Base-by-base conservation (phyloP, 2,888 invertebrate genomes). In the Tachina lurida region DNA sequence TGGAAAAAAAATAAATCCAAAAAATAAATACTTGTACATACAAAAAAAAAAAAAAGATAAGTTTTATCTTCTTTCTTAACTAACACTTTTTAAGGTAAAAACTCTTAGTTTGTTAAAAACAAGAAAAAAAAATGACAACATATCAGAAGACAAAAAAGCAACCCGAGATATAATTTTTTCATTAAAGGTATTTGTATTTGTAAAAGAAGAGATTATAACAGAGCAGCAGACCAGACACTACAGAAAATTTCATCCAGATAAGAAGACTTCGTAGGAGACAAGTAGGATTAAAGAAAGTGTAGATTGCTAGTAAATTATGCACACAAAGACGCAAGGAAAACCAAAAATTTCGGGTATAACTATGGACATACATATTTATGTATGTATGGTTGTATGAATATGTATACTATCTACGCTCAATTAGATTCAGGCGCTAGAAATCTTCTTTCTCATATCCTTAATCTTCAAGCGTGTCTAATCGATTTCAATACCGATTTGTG, bases 1-100 rank as follows among this genome's bases (percentile, higher is more conserved):
- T 15, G n/a, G 41, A n/a, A 47, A 56, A 80, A 58, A 63, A 47
- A 47, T 10, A 67, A 75, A 75, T 52, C 67, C 52, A 10, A 58
- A 80, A 31, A 82, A 63, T 43, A 82, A 82, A 71, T 68, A 76
- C 60, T n/a, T n/a, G n/a, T n/a, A n/a, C n/a, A n/a, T n/a, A n/a
- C n/a, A n/a, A n/a, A n/a, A n/a, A n/a, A n/a, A n/a, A 41, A 65
- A 43, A 47, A 56, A 45, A 73, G 77, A 81, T 84, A 84, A 84
- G 19, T 79, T 84, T 79, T 71, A 76, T 79, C 75, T 65, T 49
- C 62, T 71, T 65, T 31, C 17, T 31, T 39, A 58, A 54, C 52
- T 22, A 63, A 68, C 67, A 60, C 13, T 49, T 77, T 19, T 41
- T 17, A 52, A 70, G 54, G 70, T 19, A 71, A 60, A 49, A 54